These are phyloP conservation scores for Hippocampus barbouri DNA, from an alignment of 2,113 vertebrate genomes.

Conservation along the genomic window DNA sequence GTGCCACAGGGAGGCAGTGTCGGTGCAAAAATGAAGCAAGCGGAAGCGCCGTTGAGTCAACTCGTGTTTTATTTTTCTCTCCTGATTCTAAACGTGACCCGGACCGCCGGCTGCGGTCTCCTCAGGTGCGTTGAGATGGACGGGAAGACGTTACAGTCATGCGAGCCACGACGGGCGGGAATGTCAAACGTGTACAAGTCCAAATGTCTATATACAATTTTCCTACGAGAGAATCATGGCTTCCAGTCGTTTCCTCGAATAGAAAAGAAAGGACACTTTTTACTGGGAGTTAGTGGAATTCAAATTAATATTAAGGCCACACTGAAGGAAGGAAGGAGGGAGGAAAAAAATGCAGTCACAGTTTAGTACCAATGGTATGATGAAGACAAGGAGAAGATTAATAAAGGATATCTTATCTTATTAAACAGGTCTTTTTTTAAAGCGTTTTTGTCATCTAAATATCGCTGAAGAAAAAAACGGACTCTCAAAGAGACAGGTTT, in stretches of 20 bases:
- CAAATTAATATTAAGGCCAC: background rate
- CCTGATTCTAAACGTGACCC: conserved; percentile 58
- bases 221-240: conserved; percentile 58
- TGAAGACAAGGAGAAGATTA: no score
- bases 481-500: no score
- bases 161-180: background rate
- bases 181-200: conserved; percentile 26
- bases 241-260: conserved; percentile 67
- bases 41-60: conserved; percentile 21
- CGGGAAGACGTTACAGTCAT: background rate
- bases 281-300: background rate
- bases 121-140: background rate
- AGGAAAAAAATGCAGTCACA: background rate
- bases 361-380: background rate
- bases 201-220: conserved; percentile 14
- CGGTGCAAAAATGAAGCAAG: background rate
- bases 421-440: no score
- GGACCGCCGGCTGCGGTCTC: conserved; percentile 11
- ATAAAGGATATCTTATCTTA: no score
- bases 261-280: conserved; percentile 72
- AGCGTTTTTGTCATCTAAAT: no score
- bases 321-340: background rate
- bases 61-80: conserved; percentile 59
- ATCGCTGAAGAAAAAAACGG: no score
- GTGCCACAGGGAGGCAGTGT: background rate